Evolutionary conservation across 2,113 vertebrate species (phyloP).

Genomic region (Pelmatolapia mariae): DNA sequence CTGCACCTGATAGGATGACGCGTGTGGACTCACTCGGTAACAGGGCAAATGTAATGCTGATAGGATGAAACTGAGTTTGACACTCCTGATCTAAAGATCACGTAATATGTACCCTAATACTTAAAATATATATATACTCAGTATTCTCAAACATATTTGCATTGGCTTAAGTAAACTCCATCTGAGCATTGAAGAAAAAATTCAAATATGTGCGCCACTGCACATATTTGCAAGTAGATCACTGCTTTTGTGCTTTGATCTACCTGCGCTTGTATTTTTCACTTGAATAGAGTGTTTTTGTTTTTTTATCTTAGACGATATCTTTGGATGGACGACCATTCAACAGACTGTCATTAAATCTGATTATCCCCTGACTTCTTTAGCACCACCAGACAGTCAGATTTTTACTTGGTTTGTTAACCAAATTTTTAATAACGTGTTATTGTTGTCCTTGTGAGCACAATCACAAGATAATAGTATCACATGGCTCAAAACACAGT

Average conservation of each 20-base stretch:
- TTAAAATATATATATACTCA: not conserved
- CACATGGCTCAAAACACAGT: not conserved
- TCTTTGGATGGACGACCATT: not conserved
- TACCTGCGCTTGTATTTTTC: not conserved
- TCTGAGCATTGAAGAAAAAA: not conserved
- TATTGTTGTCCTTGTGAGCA: not conserved
- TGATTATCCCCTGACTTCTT: not conserved
- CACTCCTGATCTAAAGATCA: not conserved
- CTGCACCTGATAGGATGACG: not conserved
- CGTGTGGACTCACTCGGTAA: not conserved
- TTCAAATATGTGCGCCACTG: not conserved
- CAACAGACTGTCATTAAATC: not conserved
- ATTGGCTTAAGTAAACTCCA: not conserved
- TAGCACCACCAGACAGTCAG: not conserved
- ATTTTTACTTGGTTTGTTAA: not conserved
- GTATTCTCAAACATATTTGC: not conserved
- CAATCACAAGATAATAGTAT: not conserved
- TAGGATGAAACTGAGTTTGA: not conserved
- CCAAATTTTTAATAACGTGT: not conserved
- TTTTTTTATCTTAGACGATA: fast-evolving
- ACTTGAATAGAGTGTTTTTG: not conserved
- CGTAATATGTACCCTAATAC: not conserved
- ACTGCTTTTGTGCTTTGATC: not conserved
- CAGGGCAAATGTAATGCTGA: not conserved
- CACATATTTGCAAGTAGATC: not conserved